Percentiles rank a stretch among this genome's conserved stretches.
Evolutionary conservation across 2,113 vertebrate genomes (phyloP).

Genomic region (Apteryx owenii): DNA sequence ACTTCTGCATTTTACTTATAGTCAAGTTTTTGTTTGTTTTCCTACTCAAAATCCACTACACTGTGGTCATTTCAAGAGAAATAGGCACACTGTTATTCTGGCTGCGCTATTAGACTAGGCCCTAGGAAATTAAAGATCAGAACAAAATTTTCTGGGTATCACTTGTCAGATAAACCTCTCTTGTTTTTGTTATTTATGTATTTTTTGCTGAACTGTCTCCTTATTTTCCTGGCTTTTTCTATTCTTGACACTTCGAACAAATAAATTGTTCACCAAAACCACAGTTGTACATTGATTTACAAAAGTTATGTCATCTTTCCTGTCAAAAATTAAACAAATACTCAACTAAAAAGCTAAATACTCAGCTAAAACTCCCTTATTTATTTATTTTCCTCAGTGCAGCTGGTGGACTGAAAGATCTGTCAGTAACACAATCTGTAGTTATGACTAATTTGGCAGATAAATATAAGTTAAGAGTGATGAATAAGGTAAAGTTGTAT

Average conservation of each 20-base stretch:
- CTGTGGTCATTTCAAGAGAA: neutral
- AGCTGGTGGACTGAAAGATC: conserved; percentile 19
- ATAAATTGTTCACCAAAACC: neutral
- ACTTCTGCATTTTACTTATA: neutral
- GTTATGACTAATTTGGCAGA: neutral
- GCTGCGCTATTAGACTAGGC: neutral
- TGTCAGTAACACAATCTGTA: neutral
- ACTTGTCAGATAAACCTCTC: neutral
- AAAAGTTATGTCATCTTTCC: neutral
- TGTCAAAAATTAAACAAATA: neutral
- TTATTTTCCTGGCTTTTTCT: neutral
- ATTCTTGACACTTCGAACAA: neutral
- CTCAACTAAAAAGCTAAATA: neutral
- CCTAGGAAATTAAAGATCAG: neutral
- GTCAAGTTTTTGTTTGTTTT: neutral
- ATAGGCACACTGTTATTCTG: neutral
- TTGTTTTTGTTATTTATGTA: neutral
- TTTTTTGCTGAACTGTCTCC: neutral
- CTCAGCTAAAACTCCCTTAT: neutral
- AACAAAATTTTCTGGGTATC: neutral
- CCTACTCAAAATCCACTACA: neutral
- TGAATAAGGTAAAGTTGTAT: neutral
- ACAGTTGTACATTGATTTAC: neutral
- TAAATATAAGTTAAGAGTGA: neutral
- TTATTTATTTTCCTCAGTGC: conserved; percentile 1